A percentile compares a stretch with the other conserved stretches of the same genome.
Conservation (phyloP, 1,140 invertebrate genomes). For the Cataglyphis hispanica region DNA sequence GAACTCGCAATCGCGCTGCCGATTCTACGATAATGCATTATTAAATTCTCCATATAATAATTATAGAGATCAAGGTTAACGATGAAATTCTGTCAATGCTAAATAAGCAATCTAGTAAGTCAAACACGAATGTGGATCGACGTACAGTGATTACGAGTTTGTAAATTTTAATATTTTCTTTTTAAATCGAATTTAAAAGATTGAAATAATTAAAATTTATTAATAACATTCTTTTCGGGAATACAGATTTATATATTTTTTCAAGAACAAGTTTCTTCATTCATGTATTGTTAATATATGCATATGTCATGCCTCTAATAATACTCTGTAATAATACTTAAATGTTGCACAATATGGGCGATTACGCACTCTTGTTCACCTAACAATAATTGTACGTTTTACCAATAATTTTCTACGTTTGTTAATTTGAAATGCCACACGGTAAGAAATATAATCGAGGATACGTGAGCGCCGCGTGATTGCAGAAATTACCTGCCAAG, state of each 20-base stretch:
- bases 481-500: constrained; percentile 48
- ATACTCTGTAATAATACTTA: neutral
- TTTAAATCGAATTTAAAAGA: neutral
- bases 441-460: neutral
- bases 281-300: neutral
- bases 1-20: neutral
- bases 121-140: neutral
- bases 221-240: neutral
- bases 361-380: neutral
- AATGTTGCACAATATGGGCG: neutral
- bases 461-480: constrained; percentile 14
- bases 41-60: constrained; percentile 31
- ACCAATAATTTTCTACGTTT: constrained; percentile 4
- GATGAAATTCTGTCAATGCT: constrained; percentile 1
- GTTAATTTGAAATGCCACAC: constrained; percentile 4
- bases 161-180: constrained; percentile 4
- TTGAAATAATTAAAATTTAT: neutral
- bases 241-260: neutral
- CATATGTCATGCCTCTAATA: neutral
- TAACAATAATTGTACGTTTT: neutral
- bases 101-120: constrained; percentile 9
- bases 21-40: neutral
- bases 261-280: neutral
- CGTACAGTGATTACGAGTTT: neutral
- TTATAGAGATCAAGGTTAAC: neutral